Evolutionary conservation across 2,888 invertebrate species (phyloP).

Genomic region (Perizoma affinitatum): DNA sequence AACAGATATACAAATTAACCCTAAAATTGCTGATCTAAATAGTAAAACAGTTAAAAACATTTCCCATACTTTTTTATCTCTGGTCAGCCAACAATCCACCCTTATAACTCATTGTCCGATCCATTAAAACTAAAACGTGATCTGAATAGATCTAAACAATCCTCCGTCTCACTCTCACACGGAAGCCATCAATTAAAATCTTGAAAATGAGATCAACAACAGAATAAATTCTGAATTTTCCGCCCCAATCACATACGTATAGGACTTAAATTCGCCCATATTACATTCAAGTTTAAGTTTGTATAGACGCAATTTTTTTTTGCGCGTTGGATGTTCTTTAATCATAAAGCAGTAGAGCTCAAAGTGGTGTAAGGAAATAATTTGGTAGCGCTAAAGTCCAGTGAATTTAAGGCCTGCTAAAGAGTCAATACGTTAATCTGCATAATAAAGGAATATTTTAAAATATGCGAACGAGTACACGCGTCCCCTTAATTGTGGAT

Average conservation of each 20-base stretch:
- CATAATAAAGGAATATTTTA: slow-evolving; percentile 78
- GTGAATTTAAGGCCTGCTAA: slow-evolving; percentile 46
- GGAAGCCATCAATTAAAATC: slow-evolving; percentile 57
- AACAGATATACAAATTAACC: background rate
- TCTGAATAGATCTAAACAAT: slow-evolving; percentile 59
- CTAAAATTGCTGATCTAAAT: background rate
- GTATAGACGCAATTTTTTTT: slow-evolving; percentile 7
- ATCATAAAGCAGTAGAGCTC: slow-evolving; percentile 4
- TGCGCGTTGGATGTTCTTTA: slow-evolving; percentile 12
- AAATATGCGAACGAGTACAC: slow-evolving; percentile 68
- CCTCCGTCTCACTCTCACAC: slow-evolving; percentile 55
- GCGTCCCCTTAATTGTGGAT: slow-evolving; percentile 72
- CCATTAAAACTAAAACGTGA: slow-evolving; percentile 66
- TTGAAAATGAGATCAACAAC: slow-evolving; percentile 40
- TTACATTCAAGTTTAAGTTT: background rate
- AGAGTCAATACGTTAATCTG: slow-evolving; percentile 79
- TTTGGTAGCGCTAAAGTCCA: slow-evolving; percentile 39
- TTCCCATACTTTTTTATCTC: slow-evolving; percentile 53
- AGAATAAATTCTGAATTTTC: background rate
- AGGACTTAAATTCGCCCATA: slow-evolving; percentile 29
- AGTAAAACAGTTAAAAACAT: slow-evolving; percentile 36
- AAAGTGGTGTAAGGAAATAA: slow-evolving; percentile 16
- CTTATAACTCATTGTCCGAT: slow-evolving; percentile 60
- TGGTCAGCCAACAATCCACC: slow-evolving; percentile 66
- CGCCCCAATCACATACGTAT: slow-evolving; percentile 10